Percentiles rank a stretch among this genome's conserved stretches.
These are phyloP conservation scores for Heliconius cydno DNA, from an alignment of 2,888 invertebrate genomes.

Conservation along the genomic window DNA sequence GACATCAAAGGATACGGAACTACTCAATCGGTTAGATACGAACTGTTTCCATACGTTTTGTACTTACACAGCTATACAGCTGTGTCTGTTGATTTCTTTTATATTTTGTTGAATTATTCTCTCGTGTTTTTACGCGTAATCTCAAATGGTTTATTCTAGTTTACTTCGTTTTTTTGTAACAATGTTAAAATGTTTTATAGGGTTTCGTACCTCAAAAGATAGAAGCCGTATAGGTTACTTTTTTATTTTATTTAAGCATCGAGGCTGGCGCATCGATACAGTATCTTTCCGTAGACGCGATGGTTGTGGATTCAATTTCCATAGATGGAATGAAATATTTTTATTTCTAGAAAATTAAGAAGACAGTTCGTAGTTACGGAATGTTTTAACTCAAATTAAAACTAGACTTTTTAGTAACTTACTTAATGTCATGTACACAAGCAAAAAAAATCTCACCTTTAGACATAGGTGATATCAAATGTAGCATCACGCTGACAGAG, in stretches of 20 bases:
- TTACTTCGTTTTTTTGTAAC: not conserved
- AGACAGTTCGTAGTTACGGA: no score
- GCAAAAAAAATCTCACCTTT: slow-evolving; percentile 62
- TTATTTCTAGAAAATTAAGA: no score
- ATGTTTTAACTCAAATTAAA: no score
- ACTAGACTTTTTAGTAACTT: no score
- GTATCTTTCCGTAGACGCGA: no score
- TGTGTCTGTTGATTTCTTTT: not conserved
- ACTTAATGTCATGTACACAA: not conserved
- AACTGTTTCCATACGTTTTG: not conserved
- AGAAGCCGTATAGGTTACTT: no score
- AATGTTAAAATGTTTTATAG: not conserved
- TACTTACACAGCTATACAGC: not conserved
- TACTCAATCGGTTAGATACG: slow-evolving; percentile 3
- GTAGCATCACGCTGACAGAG: slow-evolving; percentile 76
- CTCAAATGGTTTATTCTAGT: not conserved
- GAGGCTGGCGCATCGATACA: no score
- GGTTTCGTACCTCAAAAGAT: not conserved
- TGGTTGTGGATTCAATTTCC: no score
- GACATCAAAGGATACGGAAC: slow-evolving; percentile 18
- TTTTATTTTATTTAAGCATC: no score
- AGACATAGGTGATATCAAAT: slow-evolving; percentile 86
- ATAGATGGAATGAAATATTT: no score
- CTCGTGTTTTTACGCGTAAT: not conserved
- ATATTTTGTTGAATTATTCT: not conserved